These are phyloP conservation scores for Ramphastos sulfuratus DNA, from an alignment of 2,113 vertebrate genomes.

Conservation along the genomic window DNA sequence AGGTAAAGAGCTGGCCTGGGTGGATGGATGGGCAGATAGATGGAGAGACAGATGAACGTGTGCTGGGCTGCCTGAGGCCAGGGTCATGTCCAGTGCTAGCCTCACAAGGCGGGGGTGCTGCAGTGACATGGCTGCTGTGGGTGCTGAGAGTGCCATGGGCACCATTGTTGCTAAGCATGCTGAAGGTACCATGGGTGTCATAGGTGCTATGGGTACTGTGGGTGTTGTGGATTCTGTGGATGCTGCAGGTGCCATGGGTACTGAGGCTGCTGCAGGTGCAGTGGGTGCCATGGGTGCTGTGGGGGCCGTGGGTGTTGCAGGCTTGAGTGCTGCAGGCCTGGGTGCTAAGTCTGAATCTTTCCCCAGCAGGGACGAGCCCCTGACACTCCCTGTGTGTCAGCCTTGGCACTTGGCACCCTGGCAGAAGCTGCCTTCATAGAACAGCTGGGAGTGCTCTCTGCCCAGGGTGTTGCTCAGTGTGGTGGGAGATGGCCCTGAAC, in stretches of 20 bases:
- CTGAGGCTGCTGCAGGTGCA: not conserved
- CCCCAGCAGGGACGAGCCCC: too few relatives aligned
- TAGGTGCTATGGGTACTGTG: too few relatives aligned
- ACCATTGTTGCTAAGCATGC: too few relatives aligned
- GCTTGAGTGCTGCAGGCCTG: not conserved
- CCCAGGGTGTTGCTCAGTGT: not conserved
- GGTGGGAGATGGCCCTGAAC: not conserved
- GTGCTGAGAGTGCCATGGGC: not conserved
- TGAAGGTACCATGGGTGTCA: not conserved
- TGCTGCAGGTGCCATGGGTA: not conserved
- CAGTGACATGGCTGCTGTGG: accelerated
- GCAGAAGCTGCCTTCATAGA: not conserved
- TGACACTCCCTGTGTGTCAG: not conserved
- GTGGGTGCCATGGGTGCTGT: not conserved
- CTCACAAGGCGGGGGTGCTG: not conserved
- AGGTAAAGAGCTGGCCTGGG: not conserved
- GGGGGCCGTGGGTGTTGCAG: too few relatives aligned
- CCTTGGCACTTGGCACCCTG: not conserved
- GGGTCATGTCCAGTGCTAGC: not conserved
- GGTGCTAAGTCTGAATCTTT: not conserved
- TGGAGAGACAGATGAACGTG: too few relatives aligned
- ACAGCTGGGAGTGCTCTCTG: not conserved
- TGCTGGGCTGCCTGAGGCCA: not conserved
- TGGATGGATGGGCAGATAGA: not conserved
- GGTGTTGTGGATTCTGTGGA: accelerated